A percentile compares a stretch with the other conserved stretches of the same genome.
These are phyloP conservation scores for Salvelinus alpinus DNA, from an alignment of 2,113 vertebrate genomes.

Conservation along the genomic window DNA sequence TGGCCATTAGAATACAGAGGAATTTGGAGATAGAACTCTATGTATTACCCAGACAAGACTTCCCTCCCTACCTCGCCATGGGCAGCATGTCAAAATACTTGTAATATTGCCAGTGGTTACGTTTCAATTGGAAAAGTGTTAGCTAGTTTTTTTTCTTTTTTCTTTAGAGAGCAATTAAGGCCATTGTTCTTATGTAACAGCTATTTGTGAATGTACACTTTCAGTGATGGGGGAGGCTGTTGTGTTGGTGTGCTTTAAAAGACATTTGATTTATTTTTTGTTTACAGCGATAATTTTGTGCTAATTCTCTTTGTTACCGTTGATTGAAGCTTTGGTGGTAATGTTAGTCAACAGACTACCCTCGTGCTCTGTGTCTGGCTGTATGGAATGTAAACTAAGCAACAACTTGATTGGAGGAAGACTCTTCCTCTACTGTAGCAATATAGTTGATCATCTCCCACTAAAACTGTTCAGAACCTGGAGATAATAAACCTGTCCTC, in stretches of 20 bases:
- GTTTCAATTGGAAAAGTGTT: constrained; percentile 78
- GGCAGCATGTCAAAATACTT: constrained; percentile 69
- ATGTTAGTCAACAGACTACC: not conserved
- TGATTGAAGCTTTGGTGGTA: no score
- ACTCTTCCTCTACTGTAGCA: no score
- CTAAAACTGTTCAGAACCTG: no score
- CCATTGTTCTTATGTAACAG: constrained; percentile 63
- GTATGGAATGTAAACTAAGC: no score
- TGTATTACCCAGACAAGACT: constrained; percentile 58
- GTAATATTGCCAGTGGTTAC: constrained; percentile 60
- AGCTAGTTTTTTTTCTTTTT: constrained; percentile 55
- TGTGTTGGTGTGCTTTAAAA: constrained; percentile 19
- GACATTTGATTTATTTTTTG: not conserved
- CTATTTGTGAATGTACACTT: constrained; percentile 54
- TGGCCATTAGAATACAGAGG: constrained; percentile 56
- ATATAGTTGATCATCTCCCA: no score
- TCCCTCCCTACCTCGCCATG: constrained; percentile 26
- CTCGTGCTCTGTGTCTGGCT: no score
- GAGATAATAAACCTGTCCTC: no score
- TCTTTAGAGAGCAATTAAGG: constrained; percentile 69
- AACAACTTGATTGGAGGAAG: no score
- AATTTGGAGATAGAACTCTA: constrained; percentile 50
- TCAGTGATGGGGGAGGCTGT: constrained; percentile 4
- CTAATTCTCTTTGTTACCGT: no score
- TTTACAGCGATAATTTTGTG: not conserved